These are phyloP conservation scores for Cremastinae sp. DNA, from an alignment of 2,888 invertebrate genomes.

Conservation along the genomic window DNA sequence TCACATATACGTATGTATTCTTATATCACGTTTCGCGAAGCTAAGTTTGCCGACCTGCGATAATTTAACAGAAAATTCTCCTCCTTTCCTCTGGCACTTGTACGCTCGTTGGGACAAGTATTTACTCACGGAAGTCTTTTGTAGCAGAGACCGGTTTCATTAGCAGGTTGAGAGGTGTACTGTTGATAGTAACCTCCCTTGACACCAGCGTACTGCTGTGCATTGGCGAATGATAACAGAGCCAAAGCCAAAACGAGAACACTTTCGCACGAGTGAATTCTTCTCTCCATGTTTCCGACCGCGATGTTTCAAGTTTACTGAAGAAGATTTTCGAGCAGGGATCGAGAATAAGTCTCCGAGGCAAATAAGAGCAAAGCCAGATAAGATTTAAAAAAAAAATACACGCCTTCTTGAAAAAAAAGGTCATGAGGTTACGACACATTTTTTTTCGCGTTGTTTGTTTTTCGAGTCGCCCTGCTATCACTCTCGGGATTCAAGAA, in stretches of 20 bases:
- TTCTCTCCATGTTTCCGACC: conserved; percentile 69
- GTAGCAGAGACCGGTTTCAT: conserved; percentile 82
- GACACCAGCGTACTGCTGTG: conserved; percentile 65
- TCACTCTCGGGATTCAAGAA: conserved; percentile 6
- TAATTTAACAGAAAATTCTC: too few species aligned
- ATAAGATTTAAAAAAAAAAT: conserved; percentile 38
- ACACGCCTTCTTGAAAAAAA: conserved; percentile 17
- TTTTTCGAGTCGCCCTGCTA: conserved; percentile 26
- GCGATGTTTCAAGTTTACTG: conserved; percentile 68
- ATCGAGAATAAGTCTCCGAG: background rate
- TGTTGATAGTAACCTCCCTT: conserved; percentile 68
- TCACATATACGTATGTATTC: too few species aligned
- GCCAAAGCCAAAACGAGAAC: conserved; percentile 63
- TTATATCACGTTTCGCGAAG: too few species aligned
- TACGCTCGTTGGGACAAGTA: background rate
- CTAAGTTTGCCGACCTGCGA: too few species aligned
- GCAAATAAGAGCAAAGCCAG: conserved; percentile 11
- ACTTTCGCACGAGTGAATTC: conserved; percentile 51
- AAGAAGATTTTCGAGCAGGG: conserved; percentile 44
- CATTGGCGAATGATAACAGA: conserved; percentile 57
- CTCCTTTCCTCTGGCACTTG: too few species aligned
- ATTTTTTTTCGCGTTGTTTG: conserved; percentile 31
- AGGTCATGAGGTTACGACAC: conserved; percentile 58
- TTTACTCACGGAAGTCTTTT: conserved; percentile 85
- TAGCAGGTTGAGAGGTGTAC: conserved; percentile 60